These are phyloP conservation scores for Chlorops oryzae DNA, from an alignment of 1,140 invertebrate species.

Conservation along the genomic window DNA sequence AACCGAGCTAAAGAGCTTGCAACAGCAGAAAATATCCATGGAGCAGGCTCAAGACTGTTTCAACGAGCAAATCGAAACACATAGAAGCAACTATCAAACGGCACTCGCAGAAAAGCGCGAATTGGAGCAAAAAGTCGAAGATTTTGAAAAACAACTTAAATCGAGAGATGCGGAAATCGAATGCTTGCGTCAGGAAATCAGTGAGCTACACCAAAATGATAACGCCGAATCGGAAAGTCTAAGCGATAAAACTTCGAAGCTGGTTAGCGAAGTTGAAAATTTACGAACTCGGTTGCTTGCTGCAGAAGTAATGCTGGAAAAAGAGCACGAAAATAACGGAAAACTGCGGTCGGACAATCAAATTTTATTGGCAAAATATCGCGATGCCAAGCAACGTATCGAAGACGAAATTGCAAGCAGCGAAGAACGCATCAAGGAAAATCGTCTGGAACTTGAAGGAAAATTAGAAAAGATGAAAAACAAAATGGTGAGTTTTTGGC, in stretches of 20 bases:
- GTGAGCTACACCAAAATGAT: background rate
- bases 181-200: conserved; percentile 6
- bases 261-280: conserved; percentile 5
- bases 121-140: conserved; percentile 5
- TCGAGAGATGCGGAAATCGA: conserved; percentile 6
- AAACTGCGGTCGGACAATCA: conserved; percentile 30
- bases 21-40: conserved; percentile 9
- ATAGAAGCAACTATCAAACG: too few species aligned
- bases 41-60: background rate
- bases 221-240: background rate
- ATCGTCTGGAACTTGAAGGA: conserved; percentile 58
- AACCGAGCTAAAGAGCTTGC: conserved; percentile 9
- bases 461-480: conserved; percentile 62
- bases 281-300: conserved; percentile 7
- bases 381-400: conserved; percentile 24
- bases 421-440: conserved; percentile 49
- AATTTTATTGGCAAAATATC: conserved; percentile 35
- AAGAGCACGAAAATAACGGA: conserved; percentile 10
- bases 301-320: background rate
- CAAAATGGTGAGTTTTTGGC: conserved; percentile 58
- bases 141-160: conserved; percentile 2
- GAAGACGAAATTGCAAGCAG: conserved; percentile 19
- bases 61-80: too few species aligned
- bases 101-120: background rate
- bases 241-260: background rate